Percentiles rank a stretch among this genome's conserved stretches.
phyloP scores from a whole-genome alignment of 37 sponge, comb jelly and placozoan genomes.

The Haliclona indistincta region DNA sequence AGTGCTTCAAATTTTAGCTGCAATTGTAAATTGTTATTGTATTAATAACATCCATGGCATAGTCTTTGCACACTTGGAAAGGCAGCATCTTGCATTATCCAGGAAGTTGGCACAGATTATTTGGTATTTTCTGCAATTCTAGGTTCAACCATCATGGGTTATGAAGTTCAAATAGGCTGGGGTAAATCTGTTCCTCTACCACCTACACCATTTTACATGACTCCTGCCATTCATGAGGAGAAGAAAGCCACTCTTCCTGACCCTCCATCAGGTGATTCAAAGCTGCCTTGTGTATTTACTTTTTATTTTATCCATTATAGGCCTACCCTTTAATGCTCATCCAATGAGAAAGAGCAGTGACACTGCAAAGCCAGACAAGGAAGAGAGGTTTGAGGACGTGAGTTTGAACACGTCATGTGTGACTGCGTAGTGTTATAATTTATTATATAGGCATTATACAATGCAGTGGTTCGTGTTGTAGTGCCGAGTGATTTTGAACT shows the following conservation, averaged over 20 bases:
- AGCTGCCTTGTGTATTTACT: not conserved
- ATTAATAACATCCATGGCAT: no score
- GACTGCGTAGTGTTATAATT: no score
- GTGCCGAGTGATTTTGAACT: conserved; percentile 84
- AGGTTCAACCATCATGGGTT: conserved; percentile 95
- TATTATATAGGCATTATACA: conserved; percentile 65
- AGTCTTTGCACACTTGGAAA: no score
- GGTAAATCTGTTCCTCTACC: conserved; percentile 97
- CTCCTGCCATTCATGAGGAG: conserved; percentile 71
- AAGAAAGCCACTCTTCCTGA: conserved; percentile 59
- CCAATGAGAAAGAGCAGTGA: conserved; percentile 12
- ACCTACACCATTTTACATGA: conserved; percentile 88
- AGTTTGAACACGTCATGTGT: not conserved
- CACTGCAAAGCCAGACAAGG: not conserved
- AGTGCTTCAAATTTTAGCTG: no score
- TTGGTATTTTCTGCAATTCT: no score
- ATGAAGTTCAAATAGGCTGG: conserved; percentile 94
- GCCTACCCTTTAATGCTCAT: conserved; percentile 93
- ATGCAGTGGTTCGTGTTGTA: conserved; percentile 76
- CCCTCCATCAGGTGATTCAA: conserved; percentile 55
- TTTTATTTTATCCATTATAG: not conserved
- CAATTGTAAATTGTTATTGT: no score
- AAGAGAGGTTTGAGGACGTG: conserved; percentile 2
- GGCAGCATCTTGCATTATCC: no score
- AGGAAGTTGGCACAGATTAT: no score